These are phyloP conservation scores for Drosophila azteca DNA, from an alignment of 1,140 invertebrate genomes.

Conservation along the genomic window DNA sequence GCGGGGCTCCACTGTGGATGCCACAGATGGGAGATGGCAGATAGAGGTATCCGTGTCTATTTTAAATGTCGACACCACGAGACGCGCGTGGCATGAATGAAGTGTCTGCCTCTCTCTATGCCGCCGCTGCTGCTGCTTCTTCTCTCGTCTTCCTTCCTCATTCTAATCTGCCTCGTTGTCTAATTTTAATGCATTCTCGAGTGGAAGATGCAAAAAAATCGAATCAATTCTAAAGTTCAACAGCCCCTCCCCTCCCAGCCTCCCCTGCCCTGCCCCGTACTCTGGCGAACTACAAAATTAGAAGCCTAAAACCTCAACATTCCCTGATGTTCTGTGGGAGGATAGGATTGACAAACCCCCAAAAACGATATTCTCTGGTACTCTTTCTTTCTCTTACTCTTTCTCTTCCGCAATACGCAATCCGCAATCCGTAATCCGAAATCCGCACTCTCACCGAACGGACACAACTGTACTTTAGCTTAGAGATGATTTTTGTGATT, in stretches of 20 bases:
- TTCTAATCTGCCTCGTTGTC: constrained; percentile 32
- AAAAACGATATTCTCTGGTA: background rate
- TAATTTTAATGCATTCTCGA: constrained; percentile 68
- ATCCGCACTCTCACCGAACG: background rate
- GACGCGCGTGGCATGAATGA: constrained; percentile 63
- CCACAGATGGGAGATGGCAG: too few relatives aligned
- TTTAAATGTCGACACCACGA: constrained; percentile 59
- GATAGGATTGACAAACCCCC: background rate
- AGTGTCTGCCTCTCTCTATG: constrained; percentile 9
- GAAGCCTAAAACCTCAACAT: background rate
- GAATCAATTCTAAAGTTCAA: constrained; percentile 73
- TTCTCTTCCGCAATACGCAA: too few relatives aligned
- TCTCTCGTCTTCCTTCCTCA: constrained; percentile 7
- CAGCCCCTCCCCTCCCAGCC: constrained; percentile 23
- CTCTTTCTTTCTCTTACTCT: too few relatives aligned
- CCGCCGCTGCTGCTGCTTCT: background rate
- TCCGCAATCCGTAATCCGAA: too few relatives aligned
- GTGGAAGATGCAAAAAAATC: constrained; percentile 32
- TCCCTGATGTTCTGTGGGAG: background rate
- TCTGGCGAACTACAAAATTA: constrained; percentile 6
- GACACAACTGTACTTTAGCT: constrained; percentile 31
- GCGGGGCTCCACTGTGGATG: too few relatives aligned
- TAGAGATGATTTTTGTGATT: constrained; percentile 29
- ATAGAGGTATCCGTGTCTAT: constrained; percentile 35
- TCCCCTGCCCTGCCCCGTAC: too few relatives aligned